Evolutionary conservation across 2,797 vertebrate species (phyloP).

Genomic region (Notolepis coatsorum): DNA sequence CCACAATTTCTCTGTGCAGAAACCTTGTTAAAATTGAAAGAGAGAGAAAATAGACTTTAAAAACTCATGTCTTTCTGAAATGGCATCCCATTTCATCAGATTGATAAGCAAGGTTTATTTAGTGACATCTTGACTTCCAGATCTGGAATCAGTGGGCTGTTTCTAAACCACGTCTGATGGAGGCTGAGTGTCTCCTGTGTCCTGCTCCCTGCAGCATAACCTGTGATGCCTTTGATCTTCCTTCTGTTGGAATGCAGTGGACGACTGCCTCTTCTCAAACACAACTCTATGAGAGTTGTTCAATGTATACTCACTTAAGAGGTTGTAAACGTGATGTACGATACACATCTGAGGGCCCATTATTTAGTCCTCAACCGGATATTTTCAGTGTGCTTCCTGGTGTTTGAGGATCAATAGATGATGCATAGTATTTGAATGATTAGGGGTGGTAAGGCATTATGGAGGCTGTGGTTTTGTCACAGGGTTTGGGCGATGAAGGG

Average conservation of each 20-base stretch:
- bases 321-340: constrained; percentile 53
- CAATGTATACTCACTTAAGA: constrained; percentile 42
- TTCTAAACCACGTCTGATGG: constrained; percentile 33
- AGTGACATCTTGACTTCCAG: not conserved
- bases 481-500: no score
- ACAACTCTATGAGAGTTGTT: constrained; percentile 13
- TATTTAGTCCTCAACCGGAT: not conserved
- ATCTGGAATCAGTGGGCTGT: constrained; percentile 9
- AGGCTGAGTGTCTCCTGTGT: constrained; percentile 37
- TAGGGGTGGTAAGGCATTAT: not conserved
- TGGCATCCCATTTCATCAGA: not conserved
- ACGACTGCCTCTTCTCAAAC: constrained; percentile 59
- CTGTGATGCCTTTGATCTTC: constrained; percentile 64
- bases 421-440: not conserved
- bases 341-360: constrained; percentile 20
- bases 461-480: no score
- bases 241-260: constrained; percentile 43
- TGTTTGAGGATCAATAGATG: not conserved
- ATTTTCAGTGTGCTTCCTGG: not conserved
- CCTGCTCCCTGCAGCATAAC: not conserved
- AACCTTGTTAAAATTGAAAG: not conserved
- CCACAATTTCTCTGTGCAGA: not conserved
- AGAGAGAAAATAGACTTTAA: not conserved
- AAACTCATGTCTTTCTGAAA: not conserved
- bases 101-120: not conserved